A percentile compares a stretch with the other conserved stretches of the same genome.
Conservation (phyloP, 2,888 invertebrate species). For the Brachylomia viminalis region DNA sequence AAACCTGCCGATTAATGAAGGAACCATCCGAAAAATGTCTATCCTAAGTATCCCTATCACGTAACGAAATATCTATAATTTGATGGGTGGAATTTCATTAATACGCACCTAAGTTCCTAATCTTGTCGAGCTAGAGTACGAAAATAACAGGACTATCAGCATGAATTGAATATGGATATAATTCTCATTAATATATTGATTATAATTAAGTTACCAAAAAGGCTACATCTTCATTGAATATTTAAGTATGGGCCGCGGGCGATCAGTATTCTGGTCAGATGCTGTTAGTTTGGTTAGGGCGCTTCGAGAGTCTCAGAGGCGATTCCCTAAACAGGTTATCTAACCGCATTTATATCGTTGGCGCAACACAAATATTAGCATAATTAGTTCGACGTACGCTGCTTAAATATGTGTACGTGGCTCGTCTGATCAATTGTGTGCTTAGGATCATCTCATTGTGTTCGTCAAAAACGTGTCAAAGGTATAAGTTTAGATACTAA, state of each 20-base stretch:
- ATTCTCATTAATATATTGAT: slow-evolving; percentile 75
- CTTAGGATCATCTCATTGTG: slow-evolving; percentile 33
- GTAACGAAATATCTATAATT: slow-evolving; percentile 72
- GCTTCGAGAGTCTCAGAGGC: slow-evolving; percentile 82
- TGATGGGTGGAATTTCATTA: slow-evolving; percentile 69
- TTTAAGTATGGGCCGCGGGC: slow-evolving; percentile 74
- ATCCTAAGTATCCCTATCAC: slow-evolving; percentile 69
- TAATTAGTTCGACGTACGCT: slow-evolving; percentile 83
- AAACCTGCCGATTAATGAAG: slow-evolving; percentile 61
- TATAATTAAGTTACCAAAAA: slow-evolving; percentile 78
- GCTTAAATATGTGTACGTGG: slow-evolving; percentile 76
- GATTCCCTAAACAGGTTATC: slow-evolving; percentile 88
- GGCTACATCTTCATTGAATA: slow-evolving; percentile 82
- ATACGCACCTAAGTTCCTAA: slow-evolving; percentile 66
- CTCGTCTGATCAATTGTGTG: slow-evolving; percentile 69
- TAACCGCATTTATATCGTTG: slow-evolving; percentile 86
- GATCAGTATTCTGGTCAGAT: slow-evolving; percentile 85
- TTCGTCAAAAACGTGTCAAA: slow-evolving; percentile 28
- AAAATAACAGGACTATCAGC: slow-evolving; percentile 60
- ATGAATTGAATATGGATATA: slow-evolving; percentile 66
- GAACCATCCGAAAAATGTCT: slow-evolving; percentile 66
- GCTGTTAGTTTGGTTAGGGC: slow-evolving; percentile 84
- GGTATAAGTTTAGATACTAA: slow-evolving; percentile 14
- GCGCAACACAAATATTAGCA: slow-evolving; percentile 86
- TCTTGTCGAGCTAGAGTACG: slow-evolving; percentile 59